Conservation (phyloP, 1,140 invertebrate species). For the Sminthurides bifidus region DNA sequence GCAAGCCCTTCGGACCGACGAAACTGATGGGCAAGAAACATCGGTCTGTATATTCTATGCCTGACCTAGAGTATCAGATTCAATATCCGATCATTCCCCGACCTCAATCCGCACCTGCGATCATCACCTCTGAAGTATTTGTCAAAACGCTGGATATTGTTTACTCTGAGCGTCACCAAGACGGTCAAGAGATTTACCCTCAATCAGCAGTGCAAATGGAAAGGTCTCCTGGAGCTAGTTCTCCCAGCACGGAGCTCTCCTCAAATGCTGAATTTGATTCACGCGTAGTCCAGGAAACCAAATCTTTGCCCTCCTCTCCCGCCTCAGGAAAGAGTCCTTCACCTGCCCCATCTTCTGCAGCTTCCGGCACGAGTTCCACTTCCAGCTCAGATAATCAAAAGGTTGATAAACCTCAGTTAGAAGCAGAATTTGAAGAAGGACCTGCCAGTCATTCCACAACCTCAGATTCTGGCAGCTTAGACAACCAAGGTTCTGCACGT, state of each 20-base stretch:
- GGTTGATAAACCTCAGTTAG: too few relatives aligned
- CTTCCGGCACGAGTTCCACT: neutral
- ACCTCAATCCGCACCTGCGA: constrained; percentile 25
- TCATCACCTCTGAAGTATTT: constrained; percentile 30
- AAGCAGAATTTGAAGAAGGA: too few relatives aligned
- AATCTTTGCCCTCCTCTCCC: neutral
- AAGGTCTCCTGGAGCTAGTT: neutral
- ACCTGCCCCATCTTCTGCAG: neutral
- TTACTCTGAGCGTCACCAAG: constrained; percentile 15
- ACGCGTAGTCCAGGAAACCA: constrained; percentile 1
- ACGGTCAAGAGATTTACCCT: neutral
- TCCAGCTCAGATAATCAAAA: too few relatives aligned
- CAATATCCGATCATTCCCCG: constrained; percentile 20
- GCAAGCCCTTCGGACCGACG: constrained; percentile 23
- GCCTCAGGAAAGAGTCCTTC: neutral
- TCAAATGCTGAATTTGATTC: neutral
- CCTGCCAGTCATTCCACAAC: neutral
- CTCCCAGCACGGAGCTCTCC: neutral
- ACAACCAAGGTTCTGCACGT: neutral
- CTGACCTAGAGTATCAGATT: constrained; percentile 28
- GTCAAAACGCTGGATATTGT: constrained; percentile 25
- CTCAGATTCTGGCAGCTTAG: neutral
- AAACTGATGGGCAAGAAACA: constrained; percentile 22
- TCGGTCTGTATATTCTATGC: constrained; percentile 24
- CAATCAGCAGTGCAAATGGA: neutral